Evolutionary conservation across 2,797 vertebrate species (phyloP).

Genomic region (Sphenopsis melanotis): DNA sequence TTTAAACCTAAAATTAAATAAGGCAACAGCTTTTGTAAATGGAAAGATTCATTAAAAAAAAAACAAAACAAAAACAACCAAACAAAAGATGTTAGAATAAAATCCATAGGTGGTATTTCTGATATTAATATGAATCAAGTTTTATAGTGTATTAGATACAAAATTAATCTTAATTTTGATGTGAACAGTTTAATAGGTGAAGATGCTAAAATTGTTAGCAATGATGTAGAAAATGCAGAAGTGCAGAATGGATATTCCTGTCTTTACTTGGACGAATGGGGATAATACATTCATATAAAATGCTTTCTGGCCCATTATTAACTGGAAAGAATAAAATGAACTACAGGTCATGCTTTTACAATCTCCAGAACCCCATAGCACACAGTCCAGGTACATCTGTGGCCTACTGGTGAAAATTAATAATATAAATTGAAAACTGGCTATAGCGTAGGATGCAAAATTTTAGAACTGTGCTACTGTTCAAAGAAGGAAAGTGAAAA

Average conservation of each 20-base stretch:
- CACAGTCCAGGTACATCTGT: not conserved
- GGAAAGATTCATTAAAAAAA: not conserved
- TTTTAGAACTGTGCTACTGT: not conserved
- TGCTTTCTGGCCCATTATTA: not conserved
- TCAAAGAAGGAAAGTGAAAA: not conserved
- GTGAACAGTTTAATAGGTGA: not conserved
- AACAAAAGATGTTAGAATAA: not conserved
- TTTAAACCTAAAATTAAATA: not conserved
- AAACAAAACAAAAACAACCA: rapidly evolving
- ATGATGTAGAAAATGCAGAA: not conserved
- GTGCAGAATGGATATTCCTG: not conserved
- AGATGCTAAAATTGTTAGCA: not conserved
- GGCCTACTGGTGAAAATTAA: not conserved
- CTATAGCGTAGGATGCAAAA: not conserved
- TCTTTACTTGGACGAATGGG: not conserved
- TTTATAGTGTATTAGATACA: not conserved
- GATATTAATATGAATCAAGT: not conserved
- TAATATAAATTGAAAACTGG: not conserved
- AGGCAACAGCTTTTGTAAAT: not conserved
- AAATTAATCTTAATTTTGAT: not conserved
- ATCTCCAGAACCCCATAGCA: not conserved
- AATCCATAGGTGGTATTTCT: not conserved
- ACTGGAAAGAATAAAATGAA: not conserved
- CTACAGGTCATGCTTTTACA: not conserved
- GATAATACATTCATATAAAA: not conserved